These are phyloP conservation scores for Ptilorrhoa leucosticta DNA, from an alignment of 2,113 vertebrate species.

Conservation along the genomic window DNA sequence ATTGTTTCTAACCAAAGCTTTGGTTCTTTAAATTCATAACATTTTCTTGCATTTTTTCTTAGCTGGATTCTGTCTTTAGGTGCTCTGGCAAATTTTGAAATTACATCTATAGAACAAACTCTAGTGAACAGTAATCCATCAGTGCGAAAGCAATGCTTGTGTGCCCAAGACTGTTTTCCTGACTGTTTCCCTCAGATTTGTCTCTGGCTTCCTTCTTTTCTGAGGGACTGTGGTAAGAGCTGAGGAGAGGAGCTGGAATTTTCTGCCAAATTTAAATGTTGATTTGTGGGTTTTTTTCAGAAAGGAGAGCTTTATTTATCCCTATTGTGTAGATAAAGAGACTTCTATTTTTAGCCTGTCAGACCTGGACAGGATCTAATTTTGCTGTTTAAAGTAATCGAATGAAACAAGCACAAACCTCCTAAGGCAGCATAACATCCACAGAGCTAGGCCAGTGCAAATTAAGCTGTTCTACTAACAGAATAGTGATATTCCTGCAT, in stretches of 20 bases:
- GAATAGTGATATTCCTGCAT: neutral
- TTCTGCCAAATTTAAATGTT: neutral
- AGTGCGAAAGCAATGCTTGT: neutral
- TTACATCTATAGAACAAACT: neutral
- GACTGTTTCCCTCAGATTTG: neutral
- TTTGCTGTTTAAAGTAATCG: constrained; percentile 3
- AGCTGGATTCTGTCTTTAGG: neutral
- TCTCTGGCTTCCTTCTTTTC: neutral
- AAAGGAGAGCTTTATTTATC: neutral
- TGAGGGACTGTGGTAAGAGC: neutral
- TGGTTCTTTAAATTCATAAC: neutral
- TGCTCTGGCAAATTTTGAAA: neutral
- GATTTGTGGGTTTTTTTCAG: neutral
- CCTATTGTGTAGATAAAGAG: neutral
- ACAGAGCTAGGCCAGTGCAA: neutral
- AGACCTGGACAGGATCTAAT: constrained; percentile 20
- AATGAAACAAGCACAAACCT: neutral
- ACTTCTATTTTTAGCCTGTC: constrained; percentile 4
- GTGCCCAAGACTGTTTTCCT: neutral
- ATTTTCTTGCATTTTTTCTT: neutral
- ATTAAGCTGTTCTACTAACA: neutral
- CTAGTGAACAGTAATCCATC: neutral
- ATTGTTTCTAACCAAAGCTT: neutral
- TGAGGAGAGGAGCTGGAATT: neutral
- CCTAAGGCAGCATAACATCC: neutral